These are phyloP conservation scores for Pristionchus arcanus DNA, from an alignment of 2,888 invertebrate genomes.

Conservation along the genomic window DNA sequence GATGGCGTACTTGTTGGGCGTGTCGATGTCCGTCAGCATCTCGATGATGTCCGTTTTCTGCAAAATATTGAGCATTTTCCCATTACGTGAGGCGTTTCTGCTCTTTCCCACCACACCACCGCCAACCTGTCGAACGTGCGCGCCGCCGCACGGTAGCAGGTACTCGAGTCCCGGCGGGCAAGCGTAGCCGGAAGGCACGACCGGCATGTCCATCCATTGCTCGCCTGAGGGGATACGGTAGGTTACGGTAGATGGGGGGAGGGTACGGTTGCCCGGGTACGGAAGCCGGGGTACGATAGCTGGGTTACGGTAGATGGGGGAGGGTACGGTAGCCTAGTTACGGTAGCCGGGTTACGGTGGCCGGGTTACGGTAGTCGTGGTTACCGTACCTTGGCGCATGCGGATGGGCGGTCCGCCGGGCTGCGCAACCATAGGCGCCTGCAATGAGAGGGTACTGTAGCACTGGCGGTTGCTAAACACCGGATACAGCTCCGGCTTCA, in stretches of 20 bases:
- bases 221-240: conserved; percentile 6
- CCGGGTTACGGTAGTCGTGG: background rate
- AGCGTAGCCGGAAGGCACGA: background rate
- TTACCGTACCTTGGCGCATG: background rate
- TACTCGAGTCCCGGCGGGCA: conserved; percentile 41
- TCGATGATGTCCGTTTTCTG: conserved; percentile 44
- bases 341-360: background rate
- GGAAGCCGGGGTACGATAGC: background rate
- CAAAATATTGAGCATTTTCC: background rate
- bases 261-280: background rate
- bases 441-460: background rate
- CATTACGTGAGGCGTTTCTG: background rate
- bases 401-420: background rate
- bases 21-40: conserved; percentile 29
- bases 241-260: background rate
- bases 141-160: conserved; percentile 44
- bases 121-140: conserved; percentile 31
- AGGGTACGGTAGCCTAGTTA: background rate
- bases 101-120: background rate
- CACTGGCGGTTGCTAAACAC: background rate
- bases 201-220: conserved; percentile 15
- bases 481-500: background rate
- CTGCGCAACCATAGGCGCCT: background rate
- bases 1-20: conserved; percentile 46
- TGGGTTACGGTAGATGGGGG: background rate